phyloP scores from a whole-genome alignment of 2,888 invertebrate species.

The Leucophenga maculata region DNA sequence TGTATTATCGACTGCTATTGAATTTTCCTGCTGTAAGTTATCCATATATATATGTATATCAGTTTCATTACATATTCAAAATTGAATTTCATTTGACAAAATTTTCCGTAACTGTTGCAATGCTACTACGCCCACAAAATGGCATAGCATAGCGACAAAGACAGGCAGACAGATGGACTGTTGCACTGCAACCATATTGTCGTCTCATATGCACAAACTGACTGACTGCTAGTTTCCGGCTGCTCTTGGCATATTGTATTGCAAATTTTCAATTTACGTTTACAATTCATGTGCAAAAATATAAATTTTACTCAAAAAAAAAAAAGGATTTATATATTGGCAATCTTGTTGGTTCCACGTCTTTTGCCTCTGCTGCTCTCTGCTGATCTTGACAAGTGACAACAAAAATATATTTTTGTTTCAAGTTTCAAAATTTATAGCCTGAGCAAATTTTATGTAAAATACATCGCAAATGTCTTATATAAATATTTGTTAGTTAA shows the following conservation, averaged over 20 bases:
- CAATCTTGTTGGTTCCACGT: neutral
- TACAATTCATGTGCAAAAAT: neutral
- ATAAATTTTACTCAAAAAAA: neutral
- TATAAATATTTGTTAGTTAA: neutral
- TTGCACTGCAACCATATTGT: neutral
- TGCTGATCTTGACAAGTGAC: neutral
- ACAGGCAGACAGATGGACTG: no score
- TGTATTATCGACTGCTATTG: no score
- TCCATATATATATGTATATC: neutral
- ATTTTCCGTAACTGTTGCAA: constrained; percentile 8
- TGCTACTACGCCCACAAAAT: neutral
- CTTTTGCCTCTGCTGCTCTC: neutral
- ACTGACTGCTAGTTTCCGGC: neutral
- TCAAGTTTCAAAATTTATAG: constrained; percentile 34
- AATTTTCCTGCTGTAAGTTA: no score
- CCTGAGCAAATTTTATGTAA: constrained; percentile 7
- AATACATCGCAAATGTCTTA: neutral
- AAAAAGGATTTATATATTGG: neutral
- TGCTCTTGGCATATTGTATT: constrained; percentile 7
- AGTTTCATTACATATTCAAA: constrained; percentile 17
- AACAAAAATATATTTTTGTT: neutral
- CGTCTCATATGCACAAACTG: no score
- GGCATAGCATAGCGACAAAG: neutral
- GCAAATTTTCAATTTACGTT: constrained; percentile 17
- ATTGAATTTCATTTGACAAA: constrained; percentile 25